Conservation (phyloP, 1,140 invertebrate species). For the Camponotus pennsylvanicus region DNA sequence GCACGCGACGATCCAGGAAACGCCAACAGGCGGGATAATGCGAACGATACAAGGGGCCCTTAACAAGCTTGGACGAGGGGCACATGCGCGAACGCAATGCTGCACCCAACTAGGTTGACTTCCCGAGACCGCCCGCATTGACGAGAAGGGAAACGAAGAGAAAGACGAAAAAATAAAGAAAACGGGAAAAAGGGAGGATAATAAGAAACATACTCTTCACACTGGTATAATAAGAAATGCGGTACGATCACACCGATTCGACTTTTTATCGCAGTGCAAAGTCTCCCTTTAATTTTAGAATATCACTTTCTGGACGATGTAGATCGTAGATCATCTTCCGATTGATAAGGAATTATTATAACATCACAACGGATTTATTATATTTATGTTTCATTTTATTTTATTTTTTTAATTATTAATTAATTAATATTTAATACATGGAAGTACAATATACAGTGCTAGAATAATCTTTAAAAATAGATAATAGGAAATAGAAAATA, state of each 20-base stretch:
- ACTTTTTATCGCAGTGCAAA: constrained; percentile 58
- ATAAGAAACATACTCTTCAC: constrained; percentile 51
- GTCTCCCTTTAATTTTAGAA: constrained; percentile 26
- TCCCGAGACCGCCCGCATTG: constrained; percentile 73
- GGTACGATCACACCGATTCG: constrained; percentile 48
- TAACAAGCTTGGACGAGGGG: constrained; percentile 73
- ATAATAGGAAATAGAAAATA: background rate
- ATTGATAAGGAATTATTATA: background rate
- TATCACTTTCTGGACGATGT: no score
- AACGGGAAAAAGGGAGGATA: constrained; percentile 29
- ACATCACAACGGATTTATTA: background rate
- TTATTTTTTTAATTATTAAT: background rate
- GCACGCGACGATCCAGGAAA: constrained; percentile 77
- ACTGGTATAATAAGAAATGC: constrained; percentile 54
- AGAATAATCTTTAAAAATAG: background rate
- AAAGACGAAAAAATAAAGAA: constrained; percentile 14
- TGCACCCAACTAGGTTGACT: constrained; percentile 73
- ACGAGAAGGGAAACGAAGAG: constrained; percentile 56
- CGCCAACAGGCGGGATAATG: constrained; percentile 66
- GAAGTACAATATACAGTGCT: background rate
- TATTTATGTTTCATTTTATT: background rate
- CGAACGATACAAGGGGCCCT: constrained; percentile 71
- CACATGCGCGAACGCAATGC: constrained; percentile 70
- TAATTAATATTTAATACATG: background rate
- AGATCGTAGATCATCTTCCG: background rate